Percentiles rank a stretch among this genome's conserved stretches.
Conservation (phyloP, 2,888 invertebrate genomes). For the Leptura quadrifasciata region DNA sequence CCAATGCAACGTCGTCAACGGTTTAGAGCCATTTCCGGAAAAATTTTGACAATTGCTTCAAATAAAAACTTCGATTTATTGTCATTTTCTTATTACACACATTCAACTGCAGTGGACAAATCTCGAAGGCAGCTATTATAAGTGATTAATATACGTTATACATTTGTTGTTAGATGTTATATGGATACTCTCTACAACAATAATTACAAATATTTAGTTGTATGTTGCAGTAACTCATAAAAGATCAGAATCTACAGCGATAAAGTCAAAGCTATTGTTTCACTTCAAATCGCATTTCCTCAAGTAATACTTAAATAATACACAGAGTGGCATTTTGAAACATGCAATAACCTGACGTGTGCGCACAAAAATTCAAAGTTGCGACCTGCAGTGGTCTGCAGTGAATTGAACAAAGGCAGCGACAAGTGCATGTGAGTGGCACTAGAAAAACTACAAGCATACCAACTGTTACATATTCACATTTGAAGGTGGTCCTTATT, state of each 20-base stretch:
- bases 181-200: not conserved
- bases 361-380: constrained; percentile 28
- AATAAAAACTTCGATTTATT: too few relatives aligned
- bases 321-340: constrained; percentile 27
- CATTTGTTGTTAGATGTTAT: not conserved
- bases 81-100: too few relatives aligned
- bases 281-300: constrained; percentile 31
- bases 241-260: not conserved
- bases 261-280: constrained; percentile 36
- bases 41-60: too few relatives aligned
- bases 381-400: constrained; percentile 6
- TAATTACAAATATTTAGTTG: not conserved
- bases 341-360: constrained; percentile 38
- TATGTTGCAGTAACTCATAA: constrained; percentile 1
- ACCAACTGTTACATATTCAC: constrained; percentile 65
- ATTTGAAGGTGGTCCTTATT: constrained; percentile 57
- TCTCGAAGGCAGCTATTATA: too few relatives aligned
- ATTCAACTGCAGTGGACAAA: too few relatives aligned
- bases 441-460: constrained; percentile 60
- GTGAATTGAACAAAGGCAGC: constrained; percentile 49
- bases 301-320: constrained; percentile 30
- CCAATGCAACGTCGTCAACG: too few relatives aligned
- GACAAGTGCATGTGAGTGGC: constrained; percentile 50
- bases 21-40: too few relatives aligned
- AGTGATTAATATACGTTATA: not conserved